phyloP scores from a whole-genome alignment of 2,113 vertebrate genomes.

The Carassius carassius region DNA sequence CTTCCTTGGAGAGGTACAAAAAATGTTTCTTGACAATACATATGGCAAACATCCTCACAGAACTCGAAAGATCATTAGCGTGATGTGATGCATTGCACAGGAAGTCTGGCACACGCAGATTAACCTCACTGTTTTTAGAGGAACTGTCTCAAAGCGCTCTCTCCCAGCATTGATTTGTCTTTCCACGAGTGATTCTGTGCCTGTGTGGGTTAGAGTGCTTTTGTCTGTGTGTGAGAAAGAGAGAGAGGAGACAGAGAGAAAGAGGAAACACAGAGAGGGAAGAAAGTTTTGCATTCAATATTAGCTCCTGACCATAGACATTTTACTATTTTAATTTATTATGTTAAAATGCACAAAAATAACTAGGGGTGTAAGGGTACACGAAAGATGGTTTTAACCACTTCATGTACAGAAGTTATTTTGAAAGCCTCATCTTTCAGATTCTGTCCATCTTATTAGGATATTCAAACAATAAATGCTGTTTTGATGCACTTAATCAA shows the following conservation, averaged over 20 bases:
- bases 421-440: too few relatives aligned
- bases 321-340: background rate
- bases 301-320: background rate
- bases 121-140: slow-evolving; percentile 56
- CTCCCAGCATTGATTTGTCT: slow-evolving; percentile 50
- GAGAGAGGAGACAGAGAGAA: background rate
- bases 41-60: slow-evolving; percentile 43
- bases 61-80: slow-evolving; percentile 58
- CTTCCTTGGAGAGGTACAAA: slow-evolving; percentile 41
- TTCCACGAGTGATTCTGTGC: slow-evolving; percentile 29
- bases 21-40: slow-evolving; percentile 54
- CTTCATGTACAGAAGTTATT: too few relatives aligned
- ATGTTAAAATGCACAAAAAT: background rate
- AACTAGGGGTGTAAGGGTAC: too few relatives aligned
- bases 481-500: background rate
- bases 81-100: slow-evolving; percentile 48
- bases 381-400: too few relatives aligned
- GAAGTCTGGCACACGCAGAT: slow-evolving; percentile 41
- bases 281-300: background rate
- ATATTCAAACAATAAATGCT: background rate
- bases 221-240: slow-evolving; percentile 4
- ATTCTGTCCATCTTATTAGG: background rate
- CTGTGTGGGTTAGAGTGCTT: background rate
- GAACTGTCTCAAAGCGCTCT: slow-evolving; percentile 42
- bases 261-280: background rate